Evolutionary conservation across 2,888 invertebrate species (phyloP).

Genomic region (Ectobius pallidus): DNA sequence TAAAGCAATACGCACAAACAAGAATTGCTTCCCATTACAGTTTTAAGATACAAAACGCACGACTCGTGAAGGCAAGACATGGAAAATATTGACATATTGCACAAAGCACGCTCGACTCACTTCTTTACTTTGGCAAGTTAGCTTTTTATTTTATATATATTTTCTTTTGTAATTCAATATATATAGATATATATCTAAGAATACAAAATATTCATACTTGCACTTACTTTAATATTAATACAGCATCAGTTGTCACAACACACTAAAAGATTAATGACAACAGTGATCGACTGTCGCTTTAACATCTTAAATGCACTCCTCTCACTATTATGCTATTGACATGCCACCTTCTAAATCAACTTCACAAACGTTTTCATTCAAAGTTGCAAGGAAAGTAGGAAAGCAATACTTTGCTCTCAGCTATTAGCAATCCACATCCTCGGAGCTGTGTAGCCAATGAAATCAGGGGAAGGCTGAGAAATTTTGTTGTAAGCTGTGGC

Average conservation of each 20-base stretch:
- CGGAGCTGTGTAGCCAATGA: no score
- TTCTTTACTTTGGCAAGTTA: conserved; percentile 27
- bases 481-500: no score
- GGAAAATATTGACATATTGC: conserved; percentile 13
- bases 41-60: neutral
- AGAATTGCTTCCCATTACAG: neutral
- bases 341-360: no score
- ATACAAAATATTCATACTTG: conserved; percentile 13
- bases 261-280: neutral
- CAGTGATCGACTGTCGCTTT: neutral
- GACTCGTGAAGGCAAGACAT: conserved; percentile 26
- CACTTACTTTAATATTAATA: neutral
- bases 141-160: conserved; percentile 6
- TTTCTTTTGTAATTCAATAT: conserved; percentile 3
- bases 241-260: neutral
- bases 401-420: no score
- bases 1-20: neutral
- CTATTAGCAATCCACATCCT: no score
- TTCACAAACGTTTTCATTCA: no score
- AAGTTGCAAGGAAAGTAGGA: no score
- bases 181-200: conserved; percentile 13
- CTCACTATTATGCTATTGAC: no score
- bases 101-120: neutral
- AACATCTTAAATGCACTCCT: no score
- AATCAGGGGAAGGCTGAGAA: no score